Conservation (phyloP, 1,140 invertebrate species). For the Halictus rubicundus region DNA sequence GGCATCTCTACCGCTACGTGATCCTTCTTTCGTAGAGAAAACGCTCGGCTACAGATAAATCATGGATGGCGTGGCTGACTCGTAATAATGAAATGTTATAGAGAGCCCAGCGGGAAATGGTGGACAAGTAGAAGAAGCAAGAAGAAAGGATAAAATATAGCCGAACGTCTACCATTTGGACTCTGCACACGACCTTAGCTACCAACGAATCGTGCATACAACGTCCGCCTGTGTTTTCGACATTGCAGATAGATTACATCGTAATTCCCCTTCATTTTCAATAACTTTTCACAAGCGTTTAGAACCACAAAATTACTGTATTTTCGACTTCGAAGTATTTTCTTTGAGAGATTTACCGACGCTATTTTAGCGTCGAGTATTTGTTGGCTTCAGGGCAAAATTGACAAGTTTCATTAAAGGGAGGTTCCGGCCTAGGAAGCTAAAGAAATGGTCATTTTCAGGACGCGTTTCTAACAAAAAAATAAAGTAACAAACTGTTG, state of each 20-base stretch:
- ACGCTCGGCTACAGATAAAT: conserved; percentile 36
- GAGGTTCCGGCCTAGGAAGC: no score
- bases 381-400: no score
- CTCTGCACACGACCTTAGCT: conserved; percentile 14
- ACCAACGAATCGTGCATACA: not conserved
- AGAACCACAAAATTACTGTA: conserved; percentile 13
- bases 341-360: no score
- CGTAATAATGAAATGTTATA: conserved; percentile 49
- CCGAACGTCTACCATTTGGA: conserved; percentile 31
- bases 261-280: conserved; percentile 35
- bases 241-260: not conserved
- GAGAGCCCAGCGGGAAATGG: conserved; percentile 33
- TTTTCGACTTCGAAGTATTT: no score
- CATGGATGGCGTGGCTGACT: conserved; percentile 27
- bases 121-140: conserved; percentile 8
- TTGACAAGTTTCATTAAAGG: no score
- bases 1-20: not conserved
- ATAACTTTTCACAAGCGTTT: conserved; percentile 11
- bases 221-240: not conserved
- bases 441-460: no score
- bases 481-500: no score
- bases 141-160: conserved; percentile 30
- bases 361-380: no score
- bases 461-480: no score
- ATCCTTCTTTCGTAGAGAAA: conserved; percentile 26